Conservation (phyloP, 2,113 vertebrate genomes). For the Vombatus ursinus region DNA sequence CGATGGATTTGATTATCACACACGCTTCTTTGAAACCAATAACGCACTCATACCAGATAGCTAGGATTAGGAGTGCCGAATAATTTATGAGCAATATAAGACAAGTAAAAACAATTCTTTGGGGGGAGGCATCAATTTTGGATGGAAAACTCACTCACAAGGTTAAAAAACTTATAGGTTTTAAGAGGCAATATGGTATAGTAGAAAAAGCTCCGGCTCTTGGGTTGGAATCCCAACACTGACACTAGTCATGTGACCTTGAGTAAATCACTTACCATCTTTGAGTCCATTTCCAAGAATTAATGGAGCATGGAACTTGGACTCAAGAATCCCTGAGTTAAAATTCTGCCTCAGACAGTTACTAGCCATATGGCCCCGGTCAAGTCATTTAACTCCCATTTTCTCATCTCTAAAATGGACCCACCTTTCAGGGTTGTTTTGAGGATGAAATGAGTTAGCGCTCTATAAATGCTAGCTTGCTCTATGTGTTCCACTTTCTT, state of each 20-base stretch:
- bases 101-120: not conserved
- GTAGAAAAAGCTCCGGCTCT: not conserved
- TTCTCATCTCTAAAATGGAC: not conserved
- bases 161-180: not conserved
- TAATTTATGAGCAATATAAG: not conserved
- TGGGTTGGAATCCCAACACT: not conserved
- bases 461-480: not conserved
- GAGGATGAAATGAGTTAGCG: not conserved
- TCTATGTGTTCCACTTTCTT: not conserved
- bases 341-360: not conserved
- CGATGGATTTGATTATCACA: not conserved
- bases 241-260: not conserved
- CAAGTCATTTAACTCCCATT: not conserved
- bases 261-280: not conserved
- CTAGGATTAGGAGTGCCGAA: not conserved
- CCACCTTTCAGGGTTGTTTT: not conserved
- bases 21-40: not conserved
- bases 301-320: not conserved
- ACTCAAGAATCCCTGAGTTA: not conserved
- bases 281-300: not conserved
- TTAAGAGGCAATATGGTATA: not conserved
- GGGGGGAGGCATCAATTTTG: not conserved
- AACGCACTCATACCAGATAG: not conserved
- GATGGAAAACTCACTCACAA: not conserved
- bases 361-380: not conserved